Percentiles rank a stretch among this genome's conserved stretches.
These are phyloP conservation scores for Rynchops niger DNA, from an alignment of 2,113 vertebrate genomes.

Conservation along the genomic window DNA sequence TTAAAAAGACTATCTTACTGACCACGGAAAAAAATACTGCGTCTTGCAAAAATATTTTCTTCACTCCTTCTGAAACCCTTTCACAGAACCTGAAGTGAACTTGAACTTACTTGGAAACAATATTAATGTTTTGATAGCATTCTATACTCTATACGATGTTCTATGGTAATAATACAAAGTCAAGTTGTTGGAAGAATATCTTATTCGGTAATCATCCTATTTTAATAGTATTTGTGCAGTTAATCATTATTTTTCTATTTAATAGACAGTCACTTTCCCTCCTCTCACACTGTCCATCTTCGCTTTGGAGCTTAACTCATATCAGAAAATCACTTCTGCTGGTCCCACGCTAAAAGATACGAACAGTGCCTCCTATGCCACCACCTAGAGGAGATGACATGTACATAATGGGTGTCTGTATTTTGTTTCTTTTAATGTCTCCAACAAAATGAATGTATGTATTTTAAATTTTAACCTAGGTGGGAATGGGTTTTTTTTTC, in stretches of 20 bases:
- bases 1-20: not conserved
- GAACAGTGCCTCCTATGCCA: not conserved
- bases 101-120: not conserved
- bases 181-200: not conserved
- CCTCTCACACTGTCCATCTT: not conserved
- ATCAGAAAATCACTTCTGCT: not conserved
- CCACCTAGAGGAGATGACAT: not conserved
- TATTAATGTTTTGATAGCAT: not conserved
- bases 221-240: not conserved
- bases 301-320: not conserved
- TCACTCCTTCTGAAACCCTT: not conserved
- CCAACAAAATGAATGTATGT: fast-evolving
- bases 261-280: not conserved
- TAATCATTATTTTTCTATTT: not conserved
- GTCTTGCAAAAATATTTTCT: not conserved
- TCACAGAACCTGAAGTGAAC: not conserved
- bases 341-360: not conserved
- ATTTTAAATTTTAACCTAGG: not conserved
- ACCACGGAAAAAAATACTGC: not conserved
- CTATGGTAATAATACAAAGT: not conserved
- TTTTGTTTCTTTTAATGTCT: not conserved
- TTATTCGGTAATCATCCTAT: not conserved
- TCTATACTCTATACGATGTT: not conserved
- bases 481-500: not conserved
- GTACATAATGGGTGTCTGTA: not conserved